These are phyloP conservation scores for Streptopelia turtur DNA, from an alignment of 2,797 vertebrate species.

Conservation along the genomic window DNA sequence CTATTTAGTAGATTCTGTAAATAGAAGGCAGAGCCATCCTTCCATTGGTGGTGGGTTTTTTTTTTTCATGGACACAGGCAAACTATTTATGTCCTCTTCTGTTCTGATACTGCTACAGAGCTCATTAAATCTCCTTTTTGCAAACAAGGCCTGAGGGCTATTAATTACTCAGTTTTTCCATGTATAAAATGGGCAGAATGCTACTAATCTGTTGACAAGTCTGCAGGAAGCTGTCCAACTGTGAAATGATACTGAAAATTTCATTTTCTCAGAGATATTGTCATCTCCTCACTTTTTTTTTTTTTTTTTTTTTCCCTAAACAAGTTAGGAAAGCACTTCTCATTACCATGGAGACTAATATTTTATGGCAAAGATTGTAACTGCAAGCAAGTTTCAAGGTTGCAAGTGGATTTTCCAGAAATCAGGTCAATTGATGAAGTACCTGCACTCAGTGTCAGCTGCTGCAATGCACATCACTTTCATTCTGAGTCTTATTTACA, in stretches of 20 bases:
- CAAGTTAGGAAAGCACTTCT: slow-evolving; percentile 47
- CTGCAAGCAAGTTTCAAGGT: slow-evolving; percentile 49
- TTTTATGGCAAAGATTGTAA: slow-evolving; percentile 65
- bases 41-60: background rate
- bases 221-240: slow-evolving; percentile 54
- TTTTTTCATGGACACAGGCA: background rate
- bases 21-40: background rate
- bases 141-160: slow-evolving; percentile 38
- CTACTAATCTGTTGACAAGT: slow-evolving; percentile 63
- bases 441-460: slow-evolving; percentile 30
- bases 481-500: slow-evolving; percentile 59
- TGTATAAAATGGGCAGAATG: slow-evolving; percentile 49
- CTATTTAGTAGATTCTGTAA: background rate
- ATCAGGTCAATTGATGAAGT: slow-evolving; percentile 64
- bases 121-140: slow-evolving; percentile 57
- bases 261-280: slow-evolving; percentile 57
- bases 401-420: slow-evolving; percentile 44
- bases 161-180: slow-evolving; percentile 57
- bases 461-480: slow-evolving; percentile 48
- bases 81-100: background rate
- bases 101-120: slow-evolving; percentile 7
- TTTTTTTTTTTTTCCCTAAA: background rate
- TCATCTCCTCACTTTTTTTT: slow-evolving; percentile 5
- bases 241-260: slow-evolving; percentile 65
- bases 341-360: slow-evolving; percentile 69